A percentile compares a stretch with the other conserved stretches of the same genome.
phyloP scores from a whole-genome alignment of 2,797 vertebrate genomes.

The Capromys pilorides region DNA sequence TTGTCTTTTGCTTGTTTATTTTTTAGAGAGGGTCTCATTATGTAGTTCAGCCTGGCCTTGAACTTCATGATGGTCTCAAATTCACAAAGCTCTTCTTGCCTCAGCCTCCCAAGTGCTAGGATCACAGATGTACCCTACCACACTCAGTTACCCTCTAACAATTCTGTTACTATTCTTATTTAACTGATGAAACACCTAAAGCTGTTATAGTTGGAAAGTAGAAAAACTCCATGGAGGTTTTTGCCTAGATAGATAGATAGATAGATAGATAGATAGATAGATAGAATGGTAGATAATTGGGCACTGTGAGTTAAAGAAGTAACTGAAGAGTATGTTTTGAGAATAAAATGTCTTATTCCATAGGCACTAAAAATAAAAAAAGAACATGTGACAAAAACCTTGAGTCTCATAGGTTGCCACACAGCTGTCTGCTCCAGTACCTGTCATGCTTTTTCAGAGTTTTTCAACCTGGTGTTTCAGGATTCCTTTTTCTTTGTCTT shows the following conservation, averaged over 20 bases:
- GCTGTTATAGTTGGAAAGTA: not conserved
- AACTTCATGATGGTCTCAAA: too few species aligned
- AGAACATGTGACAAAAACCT: slow-evolving; percentile 37
- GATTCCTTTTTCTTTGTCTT: slow-evolving; percentile 43
- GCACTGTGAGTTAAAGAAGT: not conserved
- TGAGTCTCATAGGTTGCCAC: not conserved
- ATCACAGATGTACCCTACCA: not conserved
- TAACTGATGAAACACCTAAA: not conserved
- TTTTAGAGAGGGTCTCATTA: not conserved
- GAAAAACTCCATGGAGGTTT: not conserved
- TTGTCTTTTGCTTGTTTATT: not conserved
- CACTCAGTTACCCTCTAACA: not conserved
- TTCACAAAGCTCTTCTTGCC: too few species aligned
- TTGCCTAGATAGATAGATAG: too few species aligned
- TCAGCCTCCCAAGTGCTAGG: not conserved
- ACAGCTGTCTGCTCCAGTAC: not conserved
- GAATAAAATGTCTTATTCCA: not conserved
- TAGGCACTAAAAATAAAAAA: slow-evolving; percentile 22
- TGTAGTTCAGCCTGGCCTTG: not conserved
- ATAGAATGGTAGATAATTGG: too few species aligned
- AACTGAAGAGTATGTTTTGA: not conserved
- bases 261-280: too few species aligned
- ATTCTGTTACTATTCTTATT: not conserved
- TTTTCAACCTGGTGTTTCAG: slow-evolving; percentile 12
- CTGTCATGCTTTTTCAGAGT: not conserved